These are phyloP conservation scores for Apis cerana DNA, from an alignment of 1,140 invertebrate genomes.

Conservation along the genomic window DNA sequence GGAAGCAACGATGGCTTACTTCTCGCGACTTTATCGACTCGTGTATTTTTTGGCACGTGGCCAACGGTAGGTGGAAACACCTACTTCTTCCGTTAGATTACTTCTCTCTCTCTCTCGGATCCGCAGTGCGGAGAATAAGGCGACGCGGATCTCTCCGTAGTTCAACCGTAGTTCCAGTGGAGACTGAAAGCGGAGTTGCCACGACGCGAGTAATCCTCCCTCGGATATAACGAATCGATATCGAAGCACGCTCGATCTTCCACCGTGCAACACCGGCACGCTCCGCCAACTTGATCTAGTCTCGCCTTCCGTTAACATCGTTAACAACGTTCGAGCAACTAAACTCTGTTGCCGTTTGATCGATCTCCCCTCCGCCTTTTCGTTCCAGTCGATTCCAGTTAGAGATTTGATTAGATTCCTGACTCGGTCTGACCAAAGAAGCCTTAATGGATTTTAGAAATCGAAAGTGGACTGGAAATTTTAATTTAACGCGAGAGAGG, in stretches of 20 bases:
- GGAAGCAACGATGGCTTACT: background rate
- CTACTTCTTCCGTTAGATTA: background rate
- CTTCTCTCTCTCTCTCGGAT: background rate
- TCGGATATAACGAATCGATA: conserved; percentile 42
- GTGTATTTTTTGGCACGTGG: conserved; percentile 24
- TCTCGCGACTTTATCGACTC: conserved; percentile 1
- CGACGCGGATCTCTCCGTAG: background rate
- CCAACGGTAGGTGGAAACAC: background rate
- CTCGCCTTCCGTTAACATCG: background rate
- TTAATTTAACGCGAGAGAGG: too few relatives aligned
- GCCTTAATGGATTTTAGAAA: conserved; percentile 18
- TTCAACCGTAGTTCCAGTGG: conserved; percentile 34
- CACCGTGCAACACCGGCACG: background rate
- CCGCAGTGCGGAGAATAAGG: conserved; percentile 30
- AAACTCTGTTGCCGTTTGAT: background rate
- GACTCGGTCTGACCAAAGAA: background rate
- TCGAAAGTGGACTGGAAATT: background rate
- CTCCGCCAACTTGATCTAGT: background rate
- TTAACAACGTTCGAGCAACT: background rate
- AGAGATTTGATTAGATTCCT: background rate
- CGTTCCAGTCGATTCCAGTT: background rate
- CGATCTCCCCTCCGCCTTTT: too few relatives aligned
- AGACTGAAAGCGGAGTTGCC: conserved; percentile 18
- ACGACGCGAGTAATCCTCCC: conserved; percentile 20
- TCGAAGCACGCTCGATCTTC: conserved; percentile 15